A percentile compares a stretch with the other conserved stretches of the same genome.
Conservation (phyloP, 2,113 vertebrate genomes). For the Tichodroma muraria region DNA sequence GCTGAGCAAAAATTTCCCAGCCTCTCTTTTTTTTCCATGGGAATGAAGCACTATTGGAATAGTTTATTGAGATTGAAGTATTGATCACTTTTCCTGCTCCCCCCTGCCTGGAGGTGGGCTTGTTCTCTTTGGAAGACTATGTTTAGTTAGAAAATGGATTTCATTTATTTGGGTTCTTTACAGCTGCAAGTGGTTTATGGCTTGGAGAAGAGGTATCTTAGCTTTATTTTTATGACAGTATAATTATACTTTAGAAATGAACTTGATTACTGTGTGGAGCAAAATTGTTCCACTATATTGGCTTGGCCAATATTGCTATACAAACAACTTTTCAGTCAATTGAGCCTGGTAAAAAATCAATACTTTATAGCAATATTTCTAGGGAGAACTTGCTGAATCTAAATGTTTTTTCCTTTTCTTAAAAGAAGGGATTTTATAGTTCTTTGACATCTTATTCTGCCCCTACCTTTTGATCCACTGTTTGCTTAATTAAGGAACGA, state of each 20-base stretch:
- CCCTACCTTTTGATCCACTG: background rate
- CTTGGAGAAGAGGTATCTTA: conserved; percentile 82
- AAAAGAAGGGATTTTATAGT: conserved; percentile 40
- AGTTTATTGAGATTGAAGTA: conserved; percentile 92
- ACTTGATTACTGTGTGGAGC: conserved; percentile 83
- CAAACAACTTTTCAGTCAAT: conserved; percentile 99
- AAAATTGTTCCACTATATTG: conserved; percentile 86
- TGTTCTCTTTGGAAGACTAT: conserved; percentile 67
- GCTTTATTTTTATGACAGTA: conserved; percentile 92
- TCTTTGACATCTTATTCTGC: conserved; percentile 12
- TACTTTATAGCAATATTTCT: conserved; percentile 82
- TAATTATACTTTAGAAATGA: conserved; percentile 94
- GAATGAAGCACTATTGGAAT: conserved; percentile 83
- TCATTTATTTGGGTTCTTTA: conserved; percentile 73
- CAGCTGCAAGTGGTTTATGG: conserved; percentile 73
- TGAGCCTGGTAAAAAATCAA: conserved; percentile 91
- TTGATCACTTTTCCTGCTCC: conserved; percentile 81
- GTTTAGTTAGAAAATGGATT: conserved; percentile 74
- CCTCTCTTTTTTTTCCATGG: conserved; percentile 61
- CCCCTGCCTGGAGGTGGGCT: conserved; percentile 71
- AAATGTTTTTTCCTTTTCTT: conserved; percentile 65
- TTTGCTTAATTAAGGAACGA: conserved; percentile 33
- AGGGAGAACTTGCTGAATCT: conserved; percentile 81
- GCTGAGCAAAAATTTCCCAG: conserved; percentile 73
- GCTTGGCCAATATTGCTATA: conserved; percentile 92